Percentiles rank a stretch among this genome's conserved stretches.
Evolutionary conservation across 2,113 vertebrate genomes (phyloP).

Genomic region (Ceyx cyanopectus): DNA sequence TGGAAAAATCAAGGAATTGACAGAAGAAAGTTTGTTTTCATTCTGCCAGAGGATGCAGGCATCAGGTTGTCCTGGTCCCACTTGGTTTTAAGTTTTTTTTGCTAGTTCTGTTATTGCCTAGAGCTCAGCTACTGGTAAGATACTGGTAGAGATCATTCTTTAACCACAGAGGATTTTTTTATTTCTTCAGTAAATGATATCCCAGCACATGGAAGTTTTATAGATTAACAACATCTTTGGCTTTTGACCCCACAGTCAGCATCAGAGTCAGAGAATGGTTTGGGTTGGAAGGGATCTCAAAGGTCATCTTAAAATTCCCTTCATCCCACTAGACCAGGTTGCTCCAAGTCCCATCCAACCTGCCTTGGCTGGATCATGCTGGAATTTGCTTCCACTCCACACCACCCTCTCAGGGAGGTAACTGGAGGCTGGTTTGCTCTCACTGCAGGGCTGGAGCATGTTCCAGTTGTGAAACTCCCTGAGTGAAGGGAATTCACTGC

Average conservation of each 20-base stretch:
- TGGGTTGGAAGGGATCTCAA: neutral
- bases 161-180: conserved; percentile 3
- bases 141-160: conserved; percentile 27
- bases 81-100: conserved; percentile 57
- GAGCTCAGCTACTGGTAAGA: conserved; percentile 35
- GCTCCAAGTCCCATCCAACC: neutral
- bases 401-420: neutral
- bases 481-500: neutral
- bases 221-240: neutral
- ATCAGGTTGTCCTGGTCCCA: conserved; percentile 40
- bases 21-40: conserved; percentile 32
- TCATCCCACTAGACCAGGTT: neutral
- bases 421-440: neutral
- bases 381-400: neutral
- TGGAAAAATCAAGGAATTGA: conserved; percentile 59
- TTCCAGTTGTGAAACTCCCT: neutral
- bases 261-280: neutral
- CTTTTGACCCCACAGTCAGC: neutral
- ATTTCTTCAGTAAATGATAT: conserved; percentile 5
- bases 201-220: neutral
- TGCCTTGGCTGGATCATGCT: neutral
- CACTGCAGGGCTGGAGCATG: neutral
- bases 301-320: neutral
- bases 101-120: conserved; percentile 32
- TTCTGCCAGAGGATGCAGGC: conserved; percentile 37